Evolutionary conservation across 2,888 invertebrate species (phyloP).

Genomic region (Drosophila paranaensis): DNA sequence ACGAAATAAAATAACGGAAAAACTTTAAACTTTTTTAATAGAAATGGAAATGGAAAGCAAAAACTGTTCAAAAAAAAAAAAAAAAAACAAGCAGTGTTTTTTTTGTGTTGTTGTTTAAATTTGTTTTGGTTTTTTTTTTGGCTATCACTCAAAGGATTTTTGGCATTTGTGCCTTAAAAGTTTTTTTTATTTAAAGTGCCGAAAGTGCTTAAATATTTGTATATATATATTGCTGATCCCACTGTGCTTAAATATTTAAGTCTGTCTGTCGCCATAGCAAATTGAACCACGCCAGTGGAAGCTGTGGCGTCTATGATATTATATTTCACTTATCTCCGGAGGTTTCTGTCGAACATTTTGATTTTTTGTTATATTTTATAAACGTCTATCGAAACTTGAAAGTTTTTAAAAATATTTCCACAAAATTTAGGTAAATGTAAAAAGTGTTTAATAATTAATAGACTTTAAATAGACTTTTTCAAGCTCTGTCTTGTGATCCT

Average conservation of each 20-base stretch:
- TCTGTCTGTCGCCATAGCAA: neutral
- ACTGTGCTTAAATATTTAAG: neutral
- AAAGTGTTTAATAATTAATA: too few species aligned
- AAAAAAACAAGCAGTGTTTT: too few species aligned
- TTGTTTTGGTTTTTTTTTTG: neutral
- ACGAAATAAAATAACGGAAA: neutral
- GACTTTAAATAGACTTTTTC: too few species aligned
- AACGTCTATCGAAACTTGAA: too few species aligned
- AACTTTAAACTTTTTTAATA: conserved; percentile 10
- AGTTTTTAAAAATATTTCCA: neutral
- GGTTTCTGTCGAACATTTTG: neutral
- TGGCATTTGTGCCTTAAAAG: neutral
- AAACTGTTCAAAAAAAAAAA: neutral
- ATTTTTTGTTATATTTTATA: neutral
- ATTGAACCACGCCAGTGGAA: neutral
- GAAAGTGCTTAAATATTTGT: neutral
- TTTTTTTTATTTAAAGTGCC: neutral
- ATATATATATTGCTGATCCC: neutral
- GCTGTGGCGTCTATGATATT: neutral
- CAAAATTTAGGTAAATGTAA: neutral
- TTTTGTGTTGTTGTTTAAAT: neutral
- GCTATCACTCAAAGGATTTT: conserved; percentile 7
- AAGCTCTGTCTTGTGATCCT: too few species aligned
- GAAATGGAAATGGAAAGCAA: conserved; percentile 3
- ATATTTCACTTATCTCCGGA: neutral